These are phyloP conservation scores for Eupeodes corollae DNA, from an alignment of 1,140 invertebrate genomes.

Conservation along the genomic window DNA sequence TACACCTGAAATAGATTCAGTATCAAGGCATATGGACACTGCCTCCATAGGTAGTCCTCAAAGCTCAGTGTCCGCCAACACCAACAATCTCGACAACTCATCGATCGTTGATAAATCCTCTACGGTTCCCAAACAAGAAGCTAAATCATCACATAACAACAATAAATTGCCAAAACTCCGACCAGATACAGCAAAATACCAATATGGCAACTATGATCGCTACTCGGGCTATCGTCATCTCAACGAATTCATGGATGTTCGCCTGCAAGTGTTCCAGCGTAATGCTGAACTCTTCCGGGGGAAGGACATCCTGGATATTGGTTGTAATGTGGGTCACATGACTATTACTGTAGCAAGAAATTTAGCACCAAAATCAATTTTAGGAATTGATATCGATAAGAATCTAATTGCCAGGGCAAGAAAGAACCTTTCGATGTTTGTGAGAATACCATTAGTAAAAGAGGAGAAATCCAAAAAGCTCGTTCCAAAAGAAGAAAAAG, in stretches of 20 bases:
- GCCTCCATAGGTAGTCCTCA: no score
- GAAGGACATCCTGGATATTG: slow-evolving; percentile 91
- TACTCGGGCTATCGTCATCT: slow-evolving; percentile 92
- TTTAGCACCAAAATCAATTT: slow-evolving; percentile 69
- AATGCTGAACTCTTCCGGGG: slow-evolving; percentile 73
- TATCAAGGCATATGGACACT: neutral
- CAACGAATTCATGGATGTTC: slow-evolving; percentile 64
- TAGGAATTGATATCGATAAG: slow-evolving; percentile 92
- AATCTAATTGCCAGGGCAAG: slow-evolving; percentile 57
- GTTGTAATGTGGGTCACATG: slow-evolving; percentile 94
- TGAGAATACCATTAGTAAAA: slow-evolving; percentile 21
- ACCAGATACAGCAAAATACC: slow-evolving; percentile 64
- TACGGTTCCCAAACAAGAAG: neutral
- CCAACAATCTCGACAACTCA: neutral
- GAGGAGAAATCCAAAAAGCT: neutral
- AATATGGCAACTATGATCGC: slow-evolving; percentile 92
- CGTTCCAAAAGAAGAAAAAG: neutral
- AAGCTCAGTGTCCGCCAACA: no score
- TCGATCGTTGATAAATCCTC: neutral
- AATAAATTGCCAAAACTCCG: slow-evolving; percentile 55
- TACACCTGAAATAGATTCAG: slow-evolving; percentile 1
- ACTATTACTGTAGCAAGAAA: slow-evolving; percentile 78
- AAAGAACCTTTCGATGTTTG: slow-evolving; percentile 29
- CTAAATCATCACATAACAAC: neutral
- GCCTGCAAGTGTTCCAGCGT: slow-evolving; percentile 67